Base-by-base conservation (phyloP, 2,113 vertebrate species). In the Phalacrocorax pelagicus region DNA sequence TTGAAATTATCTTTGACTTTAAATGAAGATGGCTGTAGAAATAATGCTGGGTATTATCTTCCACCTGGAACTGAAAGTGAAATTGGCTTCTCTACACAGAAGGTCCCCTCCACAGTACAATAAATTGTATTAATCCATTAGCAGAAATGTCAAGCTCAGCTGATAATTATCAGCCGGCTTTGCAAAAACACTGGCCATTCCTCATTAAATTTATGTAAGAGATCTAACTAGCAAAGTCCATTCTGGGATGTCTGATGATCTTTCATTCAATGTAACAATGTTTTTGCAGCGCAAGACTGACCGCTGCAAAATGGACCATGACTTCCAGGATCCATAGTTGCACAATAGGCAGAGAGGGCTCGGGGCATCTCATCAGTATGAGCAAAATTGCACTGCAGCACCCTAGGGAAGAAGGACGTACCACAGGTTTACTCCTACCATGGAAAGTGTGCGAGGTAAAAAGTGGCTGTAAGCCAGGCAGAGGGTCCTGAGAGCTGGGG, bases 121-220 rank as follows among this genome's bases (percentile, higher is more conserved):
- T 88, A 86, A 94, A 94, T 93, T 75, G 66, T 86, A 91, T 86
- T 70, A 95, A 86, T 83, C 69, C 69, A 90, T 97, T 96, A 94
- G 65, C 61, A 92, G 92, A 97, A 79, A 88, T 92, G 82, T 96
- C 86, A 92, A 88, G 75, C 73, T 87, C 90, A 87, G 66, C 78
- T 91, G 94, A 95, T 92, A 96, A 96, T 95, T 95, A 96, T 83
- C 88, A 95, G 70, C 86, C 10, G 87, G 30, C 46, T 92, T 91
- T 89, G 52, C 44, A 69, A 95, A 95, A 89, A 66, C 67, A 92
- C 9, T 69, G 58, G 52, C 75, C 47, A 88, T 71, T 94, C 58
- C 46, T 96, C 88, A 92, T 94, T 95, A 96, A 93, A 94, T 96
- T 86, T 94, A 92, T 93, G 86, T 83, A 85, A 69, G n/a, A 63